Evolutionary conservation across 2,113 vertebrate species (phyloP).

Genomic region (Limanda limanda): DNA sequence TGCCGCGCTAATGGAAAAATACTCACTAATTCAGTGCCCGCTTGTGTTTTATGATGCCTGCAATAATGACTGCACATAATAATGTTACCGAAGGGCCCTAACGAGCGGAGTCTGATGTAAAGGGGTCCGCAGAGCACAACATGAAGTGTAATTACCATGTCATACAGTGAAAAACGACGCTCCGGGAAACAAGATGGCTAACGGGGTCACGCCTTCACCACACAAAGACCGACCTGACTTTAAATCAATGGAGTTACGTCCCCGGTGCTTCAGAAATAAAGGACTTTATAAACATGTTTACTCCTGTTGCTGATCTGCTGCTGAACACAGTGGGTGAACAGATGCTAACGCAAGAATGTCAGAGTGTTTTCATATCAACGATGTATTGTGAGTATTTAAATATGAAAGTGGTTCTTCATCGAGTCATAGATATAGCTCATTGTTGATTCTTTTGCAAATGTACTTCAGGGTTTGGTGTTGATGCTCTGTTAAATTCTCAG

Average conservation of each 20-base stretch:
- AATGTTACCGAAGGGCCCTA: constrained; percentile 65
- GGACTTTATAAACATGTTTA: no score
- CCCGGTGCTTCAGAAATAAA: background rate
- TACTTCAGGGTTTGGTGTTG: no score
- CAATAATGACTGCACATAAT: constrained; percentile 69
- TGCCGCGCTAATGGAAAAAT: constrained; percentile 68
- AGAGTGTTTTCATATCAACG: no score
- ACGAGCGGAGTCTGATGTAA: constrained; percentile 63
- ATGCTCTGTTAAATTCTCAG: no score
- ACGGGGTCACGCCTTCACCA: constrained; percentile 18
- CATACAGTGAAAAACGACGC: constrained; percentile 47
- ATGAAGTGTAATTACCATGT: constrained; percentile 64
- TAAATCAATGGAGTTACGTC: constrained; percentile 38
- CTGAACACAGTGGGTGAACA: no score
- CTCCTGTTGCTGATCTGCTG: no score
- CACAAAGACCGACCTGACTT: constrained; percentile 18
- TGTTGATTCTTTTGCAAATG: no score
- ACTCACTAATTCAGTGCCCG: constrained; percentile 61
- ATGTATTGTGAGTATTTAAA: no score
- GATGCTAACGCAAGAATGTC: no score
- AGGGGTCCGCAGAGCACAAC: constrained; percentile 60
- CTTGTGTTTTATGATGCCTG: constrained; percentile 71
- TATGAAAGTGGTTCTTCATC: no score
- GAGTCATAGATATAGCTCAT: no score
- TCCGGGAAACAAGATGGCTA: constrained; percentile 37